phyloP scores from a whole-genome alignment of 1,140 invertebrate genomes.

The Dolichoris vasculosae region DNA sequence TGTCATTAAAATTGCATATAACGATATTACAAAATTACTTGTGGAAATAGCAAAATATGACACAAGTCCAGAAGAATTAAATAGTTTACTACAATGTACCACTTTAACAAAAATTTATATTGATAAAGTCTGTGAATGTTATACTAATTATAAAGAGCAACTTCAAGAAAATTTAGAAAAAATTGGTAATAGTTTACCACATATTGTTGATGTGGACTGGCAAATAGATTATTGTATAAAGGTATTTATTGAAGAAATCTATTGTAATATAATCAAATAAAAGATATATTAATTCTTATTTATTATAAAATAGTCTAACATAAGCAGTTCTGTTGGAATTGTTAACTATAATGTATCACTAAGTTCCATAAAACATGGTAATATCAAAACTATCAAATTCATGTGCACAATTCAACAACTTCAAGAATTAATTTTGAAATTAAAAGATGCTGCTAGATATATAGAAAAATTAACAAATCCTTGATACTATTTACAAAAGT shows the following conservation, averaged over 20 bases:
- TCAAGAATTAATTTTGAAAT: slow-evolving; percentile 80
- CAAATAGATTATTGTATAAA: slow-evolving; percentile 77
- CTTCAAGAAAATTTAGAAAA: slow-evolving; percentile 70
- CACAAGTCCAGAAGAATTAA: slow-evolving; percentile 65
- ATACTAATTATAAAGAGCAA: slow-evolving; percentile 63
- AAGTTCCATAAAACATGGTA: slow-evolving; percentile 70
- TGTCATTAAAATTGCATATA: slow-evolving; percentile 69
- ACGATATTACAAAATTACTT: slow-evolving; percentile 67
- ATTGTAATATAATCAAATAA: neutral
- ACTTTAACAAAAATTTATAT: slow-evolving; percentile 60
- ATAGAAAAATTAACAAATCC: slow-evolving; percentile 75
- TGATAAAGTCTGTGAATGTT: slow-evolving; percentile 67
- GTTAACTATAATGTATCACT: slow-evolving; percentile 72
- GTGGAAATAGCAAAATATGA: slow-evolving; percentile 71
- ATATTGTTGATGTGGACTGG: slow-evolving; percentile 81
- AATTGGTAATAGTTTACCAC: slow-evolving; percentile 75
- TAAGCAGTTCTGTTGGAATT: slow-evolving; percentile 64
- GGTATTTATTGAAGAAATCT: slow-evolving; percentile 59
- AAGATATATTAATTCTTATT: slow-evolving; percentile 17
- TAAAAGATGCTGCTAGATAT: slow-evolving; percentile 79
- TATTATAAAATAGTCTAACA: slow-evolving; percentile 66
- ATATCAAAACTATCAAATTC: slow-evolving; percentile 75
- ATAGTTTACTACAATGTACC: slow-evolving; percentile 62
- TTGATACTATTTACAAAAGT: slow-evolving; percentile 36
- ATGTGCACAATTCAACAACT: slow-evolving; percentile 78